phyloP scores from a whole-genome alignment of 2,113 vertebrate genomes.

The Candoia aspera region DNA sequence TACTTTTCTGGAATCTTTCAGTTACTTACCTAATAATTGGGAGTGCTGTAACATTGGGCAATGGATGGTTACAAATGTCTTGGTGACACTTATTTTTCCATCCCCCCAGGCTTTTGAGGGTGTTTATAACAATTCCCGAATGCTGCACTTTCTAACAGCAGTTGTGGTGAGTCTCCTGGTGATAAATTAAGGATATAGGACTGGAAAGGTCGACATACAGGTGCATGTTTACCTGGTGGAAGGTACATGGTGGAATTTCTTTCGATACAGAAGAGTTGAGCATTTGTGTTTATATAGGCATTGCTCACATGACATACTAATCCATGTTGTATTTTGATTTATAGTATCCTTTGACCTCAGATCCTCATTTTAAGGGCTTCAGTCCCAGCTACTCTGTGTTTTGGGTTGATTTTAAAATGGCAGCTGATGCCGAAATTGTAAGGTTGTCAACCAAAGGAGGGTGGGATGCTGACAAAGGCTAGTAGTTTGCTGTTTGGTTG shows the following conservation, averaged over 20 bases:
- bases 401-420: background rate
- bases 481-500: background rate
- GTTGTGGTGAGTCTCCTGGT: conserved; percentile 81
- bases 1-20: background rate
- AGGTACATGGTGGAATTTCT: background rate
- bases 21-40: background rate
- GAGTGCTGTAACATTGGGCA: background rate
- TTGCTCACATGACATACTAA: background rate
- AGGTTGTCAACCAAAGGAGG: background rate
- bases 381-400: background rate
- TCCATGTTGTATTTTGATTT: background rate
- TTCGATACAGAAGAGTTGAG: background rate
- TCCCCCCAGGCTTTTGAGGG: conserved; percentile 82
- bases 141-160: conserved; percentile 90
- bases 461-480: background rate
- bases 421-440: background rate
- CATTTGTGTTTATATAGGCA: background rate
- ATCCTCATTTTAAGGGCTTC: background rate
- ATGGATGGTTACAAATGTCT: background rate
- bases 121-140: conserved; percentile 89
- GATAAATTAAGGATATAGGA: background rate
- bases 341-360: background rate
- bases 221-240: background rate
- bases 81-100: background rate
- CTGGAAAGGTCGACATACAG: background rate